These are phyloP conservation scores for Hoplias malabaricus DNA, from an alignment of 2,113 vertebrate genomes.

Conservation along the genomic window DNA sequence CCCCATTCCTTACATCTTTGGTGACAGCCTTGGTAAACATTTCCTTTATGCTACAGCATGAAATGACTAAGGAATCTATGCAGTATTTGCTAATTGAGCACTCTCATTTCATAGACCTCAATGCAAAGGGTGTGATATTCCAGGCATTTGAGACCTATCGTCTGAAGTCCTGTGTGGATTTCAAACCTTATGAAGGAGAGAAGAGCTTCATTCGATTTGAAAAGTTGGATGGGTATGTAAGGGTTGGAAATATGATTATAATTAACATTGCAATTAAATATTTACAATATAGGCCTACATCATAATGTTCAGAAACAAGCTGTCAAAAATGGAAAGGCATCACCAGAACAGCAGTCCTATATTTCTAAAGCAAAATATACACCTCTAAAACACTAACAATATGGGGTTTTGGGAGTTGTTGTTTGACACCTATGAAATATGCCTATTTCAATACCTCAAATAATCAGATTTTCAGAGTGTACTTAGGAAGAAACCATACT, in stretches of 20 bases:
- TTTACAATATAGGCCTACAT: too few relatives aligned
- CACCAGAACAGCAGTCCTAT: too few relatives aligned
- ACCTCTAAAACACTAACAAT: too few relatives aligned
- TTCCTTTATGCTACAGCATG: background rate
- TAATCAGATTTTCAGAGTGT: too few relatives aligned
- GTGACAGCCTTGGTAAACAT: slow-evolving; percentile 74
- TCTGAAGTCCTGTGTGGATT: slow-evolving; percentile 81
- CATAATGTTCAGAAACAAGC: too few relatives aligned
- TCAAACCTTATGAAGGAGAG: slow-evolving; percentile 83
- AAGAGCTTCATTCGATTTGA: slow-evolving; percentile 72
- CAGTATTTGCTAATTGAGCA: background rate
- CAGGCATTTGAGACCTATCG: slow-evolving; percentile 80
- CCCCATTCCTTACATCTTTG: slow-evolving; percentile 80
- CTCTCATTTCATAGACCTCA: slow-evolving; percentile 32
- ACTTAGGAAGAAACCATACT: too few relatives aligned
- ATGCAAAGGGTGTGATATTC: slow-evolving; percentile 67
- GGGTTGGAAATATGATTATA: background rate
- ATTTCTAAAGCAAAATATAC: too few relatives aligned
- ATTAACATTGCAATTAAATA: background rate
- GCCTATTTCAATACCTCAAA: too few relatives aligned
- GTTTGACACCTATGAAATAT: too few relatives aligned
- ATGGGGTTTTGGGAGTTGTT: too few relatives aligned
- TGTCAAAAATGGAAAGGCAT: too few relatives aligned
- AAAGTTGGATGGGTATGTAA: slow-evolving; percentile 72
- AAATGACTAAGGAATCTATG: too few relatives aligned